Percentiles rank a stretch among this genome's conserved stretches.
phyloP scores from a whole-genome alignment of 2,888 invertebrate species.

The Cyaniris semiargus region DNA sequence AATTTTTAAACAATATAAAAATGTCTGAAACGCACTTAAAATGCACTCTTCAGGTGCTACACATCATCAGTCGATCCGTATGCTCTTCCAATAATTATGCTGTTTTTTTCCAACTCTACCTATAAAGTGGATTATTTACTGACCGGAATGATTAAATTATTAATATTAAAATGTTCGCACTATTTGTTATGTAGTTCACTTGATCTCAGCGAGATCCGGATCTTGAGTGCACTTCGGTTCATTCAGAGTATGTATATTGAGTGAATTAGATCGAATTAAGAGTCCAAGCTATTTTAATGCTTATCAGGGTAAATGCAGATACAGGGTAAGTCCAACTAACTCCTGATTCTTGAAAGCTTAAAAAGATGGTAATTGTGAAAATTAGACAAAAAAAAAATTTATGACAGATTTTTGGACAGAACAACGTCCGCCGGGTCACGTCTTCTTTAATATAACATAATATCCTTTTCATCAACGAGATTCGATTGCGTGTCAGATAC shows the following conservation, averaged over 20 bases:
- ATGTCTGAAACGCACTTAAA: no score
- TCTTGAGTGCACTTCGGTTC: constrained; percentile 30
- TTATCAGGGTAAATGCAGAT: not conserved
- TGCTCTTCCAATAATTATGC: not conserved
- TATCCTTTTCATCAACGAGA: no score
- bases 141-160: constrained; percentile 16
- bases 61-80: no score
- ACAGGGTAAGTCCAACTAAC: not conserved
- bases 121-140: not conserved
- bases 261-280: not conserved
- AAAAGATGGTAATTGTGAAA: no score
- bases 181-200: constrained; percentile 14
- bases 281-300: not conserved
- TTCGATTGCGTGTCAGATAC: not conserved
- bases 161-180: constrained; percentile 18
- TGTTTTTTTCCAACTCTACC: not conserved
- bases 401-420: no score
- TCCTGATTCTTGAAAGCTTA: no score
- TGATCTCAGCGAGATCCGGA: constrained; percentile 22
- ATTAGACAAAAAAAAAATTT: no score
- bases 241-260: not conserved
- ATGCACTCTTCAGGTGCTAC: no score
- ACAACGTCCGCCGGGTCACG: no score
- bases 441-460: not conserved
- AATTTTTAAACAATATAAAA: no score